Conservation (phyloP, 2,113 vertebrate species). For the Leptobrachium leishanense region DNA sequence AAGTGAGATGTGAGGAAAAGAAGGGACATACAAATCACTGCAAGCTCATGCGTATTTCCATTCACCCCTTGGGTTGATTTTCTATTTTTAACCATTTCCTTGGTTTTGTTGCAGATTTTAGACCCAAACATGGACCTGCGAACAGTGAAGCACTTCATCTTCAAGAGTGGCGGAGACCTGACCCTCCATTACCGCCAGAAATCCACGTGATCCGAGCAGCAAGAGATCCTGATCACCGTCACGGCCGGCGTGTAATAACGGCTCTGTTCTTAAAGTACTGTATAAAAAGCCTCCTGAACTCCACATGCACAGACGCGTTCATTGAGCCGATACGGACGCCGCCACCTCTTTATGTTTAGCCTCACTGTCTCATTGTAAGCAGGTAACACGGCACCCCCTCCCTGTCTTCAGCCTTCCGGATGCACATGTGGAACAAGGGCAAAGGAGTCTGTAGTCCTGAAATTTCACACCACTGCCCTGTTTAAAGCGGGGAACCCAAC, state of each 20-base stretch:
- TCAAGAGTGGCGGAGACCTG: slow-evolving; percentile 97
- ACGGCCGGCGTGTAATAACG: slow-evolving; percentile 60
- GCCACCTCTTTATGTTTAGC: slow-evolving; percentile 57
- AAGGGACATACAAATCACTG: too few relatives aligned
- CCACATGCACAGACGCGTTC: slow-evolving; percentile 62
- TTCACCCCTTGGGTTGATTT: too few relatives aligned
- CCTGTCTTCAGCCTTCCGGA: slow-evolving; percentile 61
- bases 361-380: slow-evolving; percentile 67
- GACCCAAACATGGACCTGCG: slow-evolving; percentile 98
- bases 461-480: slow-evolving; percentile 1
- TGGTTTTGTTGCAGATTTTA: slow-evolving; percentile 73
- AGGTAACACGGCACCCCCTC: slow-evolving; percentile 66
- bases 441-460: slow-evolving; percentile 50
- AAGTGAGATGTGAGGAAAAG: too few relatives aligned
- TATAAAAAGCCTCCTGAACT: slow-evolving; percentile 66
- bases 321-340: slow-evolving; percentile 57
- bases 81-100: too few relatives aligned
- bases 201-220: slow-evolving; percentile 69
- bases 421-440: slow-evolving; percentile 57
- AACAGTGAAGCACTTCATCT: slow-evolving; percentile 92
- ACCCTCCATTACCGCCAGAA: slow-evolving; percentile 95
- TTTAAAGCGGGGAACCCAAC: too few relatives aligned
- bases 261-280: slow-evolving; percentile 58
- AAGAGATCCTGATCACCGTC: slow-evolving; percentile 54
- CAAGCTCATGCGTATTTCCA: too few relatives aligned